These are phyloP conservation scores for Oryzias javanicus DNA, from an alignment of 2,113 vertebrate genomes.

Conservation along the genomic window DNA sequence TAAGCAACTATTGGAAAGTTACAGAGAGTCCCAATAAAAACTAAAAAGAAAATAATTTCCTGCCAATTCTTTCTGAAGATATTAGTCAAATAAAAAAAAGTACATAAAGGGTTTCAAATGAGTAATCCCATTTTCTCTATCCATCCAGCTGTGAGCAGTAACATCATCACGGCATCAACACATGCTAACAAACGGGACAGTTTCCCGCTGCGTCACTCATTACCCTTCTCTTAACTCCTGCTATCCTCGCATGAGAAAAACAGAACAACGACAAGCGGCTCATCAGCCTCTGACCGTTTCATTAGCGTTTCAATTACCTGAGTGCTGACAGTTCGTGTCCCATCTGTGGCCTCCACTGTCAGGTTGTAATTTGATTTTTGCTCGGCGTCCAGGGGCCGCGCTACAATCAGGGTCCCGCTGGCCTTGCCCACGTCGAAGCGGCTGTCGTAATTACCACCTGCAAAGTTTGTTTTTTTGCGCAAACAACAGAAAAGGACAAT, in stretches of 20 bases:
- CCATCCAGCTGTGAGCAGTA: not conserved
- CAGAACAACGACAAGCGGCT: conserved; percentile 52
- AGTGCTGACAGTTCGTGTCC: conserved; percentile 88
- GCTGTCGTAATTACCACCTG: conserved; percentile 98
- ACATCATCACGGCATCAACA: conserved; percentile 21
- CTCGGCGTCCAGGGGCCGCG: conserved; percentile 91
- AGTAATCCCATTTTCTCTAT: not conserved
- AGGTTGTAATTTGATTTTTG: conserved; percentile 96
- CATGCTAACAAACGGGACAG: conserved; percentile 15
- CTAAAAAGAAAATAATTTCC: no score
- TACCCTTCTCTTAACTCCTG: conserved; percentile 17
- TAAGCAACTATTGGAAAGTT: no score
- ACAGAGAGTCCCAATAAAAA: no score
- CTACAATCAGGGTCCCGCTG: conserved; percentile 92
- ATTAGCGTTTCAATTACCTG: conserved; percentile 85
- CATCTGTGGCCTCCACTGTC: conserved; percentile 96
- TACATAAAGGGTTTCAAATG: conserved; percentile 5
- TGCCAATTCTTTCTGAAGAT: no score
- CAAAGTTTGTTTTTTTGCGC: conserved; percentile 50
- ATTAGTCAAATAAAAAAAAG: no score
- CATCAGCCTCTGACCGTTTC: conserved; percentile 62
- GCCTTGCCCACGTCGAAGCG: conserved; percentile 96
- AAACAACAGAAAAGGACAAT: conserved; percentile 48
- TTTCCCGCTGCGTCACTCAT: conserved; percentile 32
- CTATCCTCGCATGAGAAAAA: conserved; percentile 34